Base-by-base conservation (phyloP, 30 jellyfish, hydroid and myxozoan species). In the Hydractinia symbiolongicarpus region DNA sequence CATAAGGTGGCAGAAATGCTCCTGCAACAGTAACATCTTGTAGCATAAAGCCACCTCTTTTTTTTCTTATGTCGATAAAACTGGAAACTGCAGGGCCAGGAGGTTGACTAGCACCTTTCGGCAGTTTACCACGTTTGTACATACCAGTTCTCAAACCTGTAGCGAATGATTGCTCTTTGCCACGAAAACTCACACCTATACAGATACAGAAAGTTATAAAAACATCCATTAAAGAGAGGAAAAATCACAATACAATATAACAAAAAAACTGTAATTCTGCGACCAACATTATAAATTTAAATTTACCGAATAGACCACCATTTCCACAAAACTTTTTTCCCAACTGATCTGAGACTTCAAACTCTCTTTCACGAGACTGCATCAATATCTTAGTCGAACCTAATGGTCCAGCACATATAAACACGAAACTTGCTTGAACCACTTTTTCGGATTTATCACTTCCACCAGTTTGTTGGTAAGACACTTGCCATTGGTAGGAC, bases 31-130 rank as follows among this genome's bases (percentile, higher is more conserved):
- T 81, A 7, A 93, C 91, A 52, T 93, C 99, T 72, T 86, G 95
- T 94, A 93, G 79, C 70, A 93, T 84, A 61, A 93, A 93, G 6
- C 99, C 99, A 66, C 91, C 95, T 4, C 99, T 82, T 57, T 83
- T 83, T 72, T 86, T 86, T 16, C 96, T 87, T 9, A 83, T 88
- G 61, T 93, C 99, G 62, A 93, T 88, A 40, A 93, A 88, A 62
- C 97, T 88, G 5, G 94, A 83, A n/a, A 88, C 96, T 50, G 94
- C 78, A 68, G 99, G 96, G 14, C 96, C 96, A 11, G 99, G 99
- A 0, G 95, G 90, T 19, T 58, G 84, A 10, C 17, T n/a, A 8
- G 90, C 89, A 16, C 96, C 97, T 69, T 79, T 84, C 50, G 91
- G 91, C 55, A 86, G 85, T 53, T 90, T 90, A 50, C 95, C 94